phyloP scores from a whole-genome alignment of 2,888 invertebrate species.

The Limnephilus rhombicus region DNA sequence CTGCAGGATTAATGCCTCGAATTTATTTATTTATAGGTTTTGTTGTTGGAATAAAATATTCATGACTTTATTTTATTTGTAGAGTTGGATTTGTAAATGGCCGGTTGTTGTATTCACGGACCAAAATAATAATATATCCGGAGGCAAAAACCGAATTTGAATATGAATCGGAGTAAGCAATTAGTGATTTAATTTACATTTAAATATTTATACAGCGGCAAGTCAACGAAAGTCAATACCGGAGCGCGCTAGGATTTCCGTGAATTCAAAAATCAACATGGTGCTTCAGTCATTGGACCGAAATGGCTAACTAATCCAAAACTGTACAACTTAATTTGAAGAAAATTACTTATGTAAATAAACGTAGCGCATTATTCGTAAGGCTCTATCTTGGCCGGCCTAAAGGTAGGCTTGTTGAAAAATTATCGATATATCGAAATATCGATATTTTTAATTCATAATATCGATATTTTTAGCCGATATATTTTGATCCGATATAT shows the following conservation, averaged over 20 bases:
- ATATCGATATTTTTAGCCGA: too few relatives aligned
- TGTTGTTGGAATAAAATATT: constrained; percentile 69
- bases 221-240: not conserved
- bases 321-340: too few relatives aligned
- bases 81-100: constrained; percentile 20
- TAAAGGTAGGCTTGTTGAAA: not conserved
- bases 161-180: constrained; percentile 17
- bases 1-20: constrained; percentile 61
- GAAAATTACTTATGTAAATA: not conserved
- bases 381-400: not conserved
- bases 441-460: too few relatives aligned
- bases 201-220: constrained; percentile 17
- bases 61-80: constrained; percentile 37
- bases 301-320: not conserved
- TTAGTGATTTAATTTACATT: constrained; percentile 27
- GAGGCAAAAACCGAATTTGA: constrained; percentile 29
- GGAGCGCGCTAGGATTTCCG: not conserved
- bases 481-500: too few relatives aligned
- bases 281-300: not conserved
- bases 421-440: too few relatives aligned
- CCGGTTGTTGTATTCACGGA: not conserved
- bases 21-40: constrained; percentile 68
- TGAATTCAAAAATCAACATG: not conserved
- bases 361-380: not conserved
- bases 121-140: constrained; percentile 32